Conservation (phyloP, 2,797 vertebrate species). For the Linurgus olivaceus region DNA sequence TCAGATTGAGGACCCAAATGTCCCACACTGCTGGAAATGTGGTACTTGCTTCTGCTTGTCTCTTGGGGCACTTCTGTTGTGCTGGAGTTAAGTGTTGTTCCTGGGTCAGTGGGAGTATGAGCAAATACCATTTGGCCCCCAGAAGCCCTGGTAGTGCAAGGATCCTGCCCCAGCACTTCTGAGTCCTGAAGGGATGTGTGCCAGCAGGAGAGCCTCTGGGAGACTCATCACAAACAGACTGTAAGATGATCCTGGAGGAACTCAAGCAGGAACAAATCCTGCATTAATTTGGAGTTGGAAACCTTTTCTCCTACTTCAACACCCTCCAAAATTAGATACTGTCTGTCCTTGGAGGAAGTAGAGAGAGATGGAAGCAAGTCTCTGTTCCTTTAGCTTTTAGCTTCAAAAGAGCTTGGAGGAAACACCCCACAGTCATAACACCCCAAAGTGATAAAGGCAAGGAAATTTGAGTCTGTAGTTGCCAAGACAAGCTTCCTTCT, state of each 20-base stretch:
- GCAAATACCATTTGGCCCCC: background rate
- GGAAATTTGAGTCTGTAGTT: background rate
- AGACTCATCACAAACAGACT: background rate
- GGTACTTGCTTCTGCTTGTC: background rate
- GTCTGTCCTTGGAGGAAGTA: background rate
- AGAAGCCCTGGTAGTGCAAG: background rate
- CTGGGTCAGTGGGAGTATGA: background rate
- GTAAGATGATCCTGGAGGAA: background rate
- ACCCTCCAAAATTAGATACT: background rate
- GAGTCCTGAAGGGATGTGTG: background rate
- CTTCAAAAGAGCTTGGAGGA: background rate
- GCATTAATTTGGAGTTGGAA: background rate
- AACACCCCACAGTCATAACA: background rate
- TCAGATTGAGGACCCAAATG: background rate
- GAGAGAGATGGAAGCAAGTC: background rate
- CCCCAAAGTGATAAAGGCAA: background rate
- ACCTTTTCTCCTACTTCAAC: slow-evolving; percentile 1
- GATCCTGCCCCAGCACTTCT: background rate
- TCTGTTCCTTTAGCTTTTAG: background rate
- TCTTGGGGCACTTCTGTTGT: background rate
- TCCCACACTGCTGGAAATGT: background rate
- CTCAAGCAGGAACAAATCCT: background rate
- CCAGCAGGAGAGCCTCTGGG: background rate
- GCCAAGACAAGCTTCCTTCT: background rate
- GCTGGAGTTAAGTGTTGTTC: background rate